These are phyloP conservation scores for Philereme transversata DNA, from an alignment of 2,888 invertebrate genomes.

Conservation along the genomic window DNA sequence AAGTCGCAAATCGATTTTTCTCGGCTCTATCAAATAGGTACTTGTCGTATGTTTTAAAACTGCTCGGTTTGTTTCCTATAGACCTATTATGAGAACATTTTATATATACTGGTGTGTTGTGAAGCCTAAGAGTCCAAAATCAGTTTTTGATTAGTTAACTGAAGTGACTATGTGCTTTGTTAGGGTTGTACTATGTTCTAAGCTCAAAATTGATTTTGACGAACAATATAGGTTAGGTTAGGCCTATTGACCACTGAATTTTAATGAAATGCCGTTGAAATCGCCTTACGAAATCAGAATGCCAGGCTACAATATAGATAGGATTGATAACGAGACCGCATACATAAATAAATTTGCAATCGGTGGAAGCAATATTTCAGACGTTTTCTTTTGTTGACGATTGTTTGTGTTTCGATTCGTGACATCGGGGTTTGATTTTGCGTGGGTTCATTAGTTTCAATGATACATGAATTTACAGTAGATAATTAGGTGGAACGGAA, in stretches of 20 bases:
- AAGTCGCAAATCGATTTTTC: background rate
- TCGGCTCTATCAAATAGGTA: too few relatives aligned
- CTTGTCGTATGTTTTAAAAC: too few relatives aligned
- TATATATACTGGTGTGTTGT: too few relatives aligned
- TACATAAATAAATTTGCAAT: conserved; percentile 43
- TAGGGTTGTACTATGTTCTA: too few relatives aligned
- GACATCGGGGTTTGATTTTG: conserved; percentile 4
- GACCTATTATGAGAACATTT: too few relatives aligned
- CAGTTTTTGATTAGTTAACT: background rate
- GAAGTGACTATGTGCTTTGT: background rate
- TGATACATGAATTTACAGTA: too few relatives aligned
- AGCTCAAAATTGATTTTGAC: too few relatives aligned
- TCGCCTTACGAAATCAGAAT: conserved; percentile 11
- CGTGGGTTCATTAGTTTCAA: too few relatives aligned
- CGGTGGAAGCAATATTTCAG: conserved; percentile 32
- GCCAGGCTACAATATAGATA: conserved; percentile 27
- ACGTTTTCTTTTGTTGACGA: conserved; percentile 32
- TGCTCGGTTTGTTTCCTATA: too few relatives aligned
- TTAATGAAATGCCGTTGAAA: background rate
- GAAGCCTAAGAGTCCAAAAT: background rate
- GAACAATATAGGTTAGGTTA: background rate
- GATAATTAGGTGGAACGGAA: too few relatives aligned
- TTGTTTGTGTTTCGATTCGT: conserved; percentile 22
- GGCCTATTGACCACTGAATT: conserved; percentile 1
- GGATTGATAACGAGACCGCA: conserved; percentile 37